Evolutionary conservation across 2,113 vertebrate genomes (phyloP), one percentile per base, ranked within the genome.

Genomic region (Phaethon lepturus): DNA sequence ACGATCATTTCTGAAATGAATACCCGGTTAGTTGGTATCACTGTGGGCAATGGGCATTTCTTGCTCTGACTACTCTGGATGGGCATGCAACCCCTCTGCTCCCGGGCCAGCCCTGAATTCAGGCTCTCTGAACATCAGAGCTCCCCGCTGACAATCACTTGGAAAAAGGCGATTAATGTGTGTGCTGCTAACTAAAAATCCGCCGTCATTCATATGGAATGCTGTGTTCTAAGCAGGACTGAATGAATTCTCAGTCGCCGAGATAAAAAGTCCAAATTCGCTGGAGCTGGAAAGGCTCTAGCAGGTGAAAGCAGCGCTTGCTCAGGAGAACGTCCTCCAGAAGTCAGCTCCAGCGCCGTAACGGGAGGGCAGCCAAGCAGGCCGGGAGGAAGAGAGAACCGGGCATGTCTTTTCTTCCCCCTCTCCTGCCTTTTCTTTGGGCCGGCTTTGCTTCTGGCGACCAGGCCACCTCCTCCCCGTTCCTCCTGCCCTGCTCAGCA

Each of bases 341-440:
- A n/a, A 79, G 52, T 28, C 78, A 24, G 12, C 26, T 63, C 47
- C 60, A 60, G 49, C 2, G 0, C 56, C 64, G 31, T 5, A 3
- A n/a, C 0, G 2, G 14, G 25, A 69, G 33, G 17, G 68, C 20
- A 1, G 60, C 66, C 44, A 72, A 63, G 25, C 4, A 1, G 11
- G 8, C 2, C 50, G 59, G 20, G 50, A 77, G 59, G 11, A 67
- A 12, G 44, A 64, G 12, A 84, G 22, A 77, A 40, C 4, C 24
- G 33, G 38, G 63, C 28, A 66, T 22, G 45, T 24, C 1, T 8
- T 63, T 44, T 58, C 26, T 5, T 16, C 20, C 25, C 17, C 63
- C 18, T 64, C 23, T 86, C 35, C 49, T 49, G 44, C n/a, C 50
- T 83, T 55, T 58, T 45, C 13, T 58, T 58, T 47, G 49, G 56